Conservation (phyloP, 2,113 vertebrate species). For the Chloropsis cyanopogon region DNA sequence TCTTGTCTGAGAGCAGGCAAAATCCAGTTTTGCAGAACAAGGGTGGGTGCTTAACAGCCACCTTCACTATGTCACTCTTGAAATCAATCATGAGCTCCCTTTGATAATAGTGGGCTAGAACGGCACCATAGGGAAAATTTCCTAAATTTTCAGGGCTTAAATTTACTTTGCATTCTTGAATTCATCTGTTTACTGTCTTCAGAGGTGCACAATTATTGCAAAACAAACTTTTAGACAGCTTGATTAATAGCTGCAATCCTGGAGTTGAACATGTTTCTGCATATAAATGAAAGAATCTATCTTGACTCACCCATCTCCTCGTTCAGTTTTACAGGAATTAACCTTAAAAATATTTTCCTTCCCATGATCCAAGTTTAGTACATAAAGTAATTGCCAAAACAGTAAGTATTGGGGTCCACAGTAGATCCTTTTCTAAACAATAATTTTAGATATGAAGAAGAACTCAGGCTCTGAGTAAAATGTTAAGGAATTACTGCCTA, state of each 20-base stretch:
- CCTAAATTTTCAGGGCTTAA: background rate
- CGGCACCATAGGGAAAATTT: background rate
- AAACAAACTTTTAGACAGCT: background rate
- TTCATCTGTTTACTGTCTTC: background rate
- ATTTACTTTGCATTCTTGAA: background rate
- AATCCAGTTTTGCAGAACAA: background rate
- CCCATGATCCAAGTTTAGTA: background rate
- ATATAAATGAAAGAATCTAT: background rate
- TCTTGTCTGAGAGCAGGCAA: background rate
- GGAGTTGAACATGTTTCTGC: background rate
- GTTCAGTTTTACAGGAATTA: background rate
- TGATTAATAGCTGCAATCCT: background rate
- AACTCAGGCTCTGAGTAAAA: background rate
- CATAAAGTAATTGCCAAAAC: background rate
- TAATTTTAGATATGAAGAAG: background rate
- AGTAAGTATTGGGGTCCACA: background rate
- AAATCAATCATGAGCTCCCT: background rate
- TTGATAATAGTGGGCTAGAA: background rate
- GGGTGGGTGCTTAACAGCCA: background rate
- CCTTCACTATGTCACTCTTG: background rate
- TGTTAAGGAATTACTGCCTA: background rate
- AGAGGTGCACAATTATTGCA: background rate
- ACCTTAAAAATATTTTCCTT: background rate
- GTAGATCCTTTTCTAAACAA: background rate
- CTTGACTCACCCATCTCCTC: background rate